These are phyloP conservation scores for Corydoras maculifer DNA, from an alignment of 2,113 vertebrate species.

Conservation along the genomic window DNA sequence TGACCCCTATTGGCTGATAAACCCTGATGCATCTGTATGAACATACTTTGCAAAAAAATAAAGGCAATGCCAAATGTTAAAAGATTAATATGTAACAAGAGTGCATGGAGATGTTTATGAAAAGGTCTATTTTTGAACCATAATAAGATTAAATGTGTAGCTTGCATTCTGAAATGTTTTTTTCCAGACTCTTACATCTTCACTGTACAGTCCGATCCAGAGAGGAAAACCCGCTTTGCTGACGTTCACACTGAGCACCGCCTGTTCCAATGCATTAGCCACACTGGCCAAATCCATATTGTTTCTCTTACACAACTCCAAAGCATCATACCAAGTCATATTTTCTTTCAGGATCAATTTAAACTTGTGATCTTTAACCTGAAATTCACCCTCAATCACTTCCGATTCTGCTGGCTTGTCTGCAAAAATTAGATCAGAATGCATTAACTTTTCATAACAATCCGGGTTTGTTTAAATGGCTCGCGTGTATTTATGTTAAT, in stretches of 20 bases:
- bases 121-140: too few relatives aligned
- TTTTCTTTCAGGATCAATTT: constrained; percentile 67
- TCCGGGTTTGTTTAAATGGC: too few relatives aligned
- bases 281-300: constrained; percentile 81
- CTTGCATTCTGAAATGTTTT: background rate
- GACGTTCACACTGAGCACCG: constrained; percentile 69
- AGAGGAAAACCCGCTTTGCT: constrained; percentile 60
- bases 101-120: too few relatives aligned
- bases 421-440: constrained; percentile 22
- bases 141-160: too few relatives aligned
- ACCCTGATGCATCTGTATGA: too few relatives aligned
- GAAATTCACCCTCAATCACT: constrained; percentile 49
- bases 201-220: constrained; percentile 89
- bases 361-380: constrained; percentile 69
- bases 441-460: background rate
- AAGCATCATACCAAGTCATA: constrained; percentile 78
- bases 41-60: too few relatives aligned
- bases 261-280: constrained; percentile 74
- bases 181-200: constrained; percentile 69
- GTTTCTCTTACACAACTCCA: constrained; percentile 60
- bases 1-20: too few relatives aligned
- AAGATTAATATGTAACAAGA: too few relatives aligned
- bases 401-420: constrained; percentile 40
- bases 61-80: too few relatives aligned
- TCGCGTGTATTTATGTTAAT: too few relatives aligned